A percentile compares a stretch with the other conserved stretches of the same genome.
Evolutionary conservation across 2,888 invertebrate genomes (phyloP).

Genomic region (Cheilosia vernalis): DNA sequence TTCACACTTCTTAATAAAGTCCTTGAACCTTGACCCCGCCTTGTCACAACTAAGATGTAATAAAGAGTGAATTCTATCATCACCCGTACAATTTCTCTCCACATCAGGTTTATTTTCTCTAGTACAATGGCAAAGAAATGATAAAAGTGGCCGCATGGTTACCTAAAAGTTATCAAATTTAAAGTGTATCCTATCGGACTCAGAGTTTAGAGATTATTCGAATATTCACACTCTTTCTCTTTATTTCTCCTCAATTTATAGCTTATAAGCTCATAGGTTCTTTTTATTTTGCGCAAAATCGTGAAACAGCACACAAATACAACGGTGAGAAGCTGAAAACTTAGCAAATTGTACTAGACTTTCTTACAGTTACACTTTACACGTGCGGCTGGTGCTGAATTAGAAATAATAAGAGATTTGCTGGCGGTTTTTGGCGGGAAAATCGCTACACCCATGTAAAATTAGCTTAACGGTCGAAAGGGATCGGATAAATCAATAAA

Average conservation of each 20-base stretch:
- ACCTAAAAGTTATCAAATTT: too few species aligned
- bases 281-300: conserved; percentile 57
- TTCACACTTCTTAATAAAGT: too few species aligned
- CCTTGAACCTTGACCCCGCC: background rate
- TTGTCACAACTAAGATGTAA: background rate
- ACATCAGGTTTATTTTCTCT: background rate
- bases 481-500: background rate
- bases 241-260: background rate
- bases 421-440: conserved; percentile 47
- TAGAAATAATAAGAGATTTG: conserved; percentile 15
- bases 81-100: conserved; percentile 1
- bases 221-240: conserved; percentile 10
- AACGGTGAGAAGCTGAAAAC: conserved; percentile 3
- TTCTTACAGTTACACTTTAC: background rate
- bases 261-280: too few species aligned
- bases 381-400: conserved; percentile 33
- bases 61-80: conserved; percentile 16
- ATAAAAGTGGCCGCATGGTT: conserved; percentile 8
- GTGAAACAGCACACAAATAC: background rate
- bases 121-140: background rate
- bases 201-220: too few species aligned
- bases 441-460: background rate
- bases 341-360: conserved; percentile 62
- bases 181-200: too few species aligned
- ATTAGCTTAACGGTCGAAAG: background rate